Conservation (phyloP, 2,888 invertebrate genomes). For the Dyspetes luteomarginatus region DNA sequence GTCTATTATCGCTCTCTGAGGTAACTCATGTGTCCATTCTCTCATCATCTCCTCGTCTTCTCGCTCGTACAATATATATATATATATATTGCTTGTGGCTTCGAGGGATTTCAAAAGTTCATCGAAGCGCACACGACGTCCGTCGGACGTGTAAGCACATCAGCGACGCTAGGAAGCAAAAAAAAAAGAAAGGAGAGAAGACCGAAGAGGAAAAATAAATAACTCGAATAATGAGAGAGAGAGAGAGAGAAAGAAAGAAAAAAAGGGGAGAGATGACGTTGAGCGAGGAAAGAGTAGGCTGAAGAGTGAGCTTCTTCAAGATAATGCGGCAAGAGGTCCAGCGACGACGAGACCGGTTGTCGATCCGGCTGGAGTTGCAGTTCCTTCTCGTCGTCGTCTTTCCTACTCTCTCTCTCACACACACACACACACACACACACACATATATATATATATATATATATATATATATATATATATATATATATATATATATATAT, state of each 20-base stretch:
- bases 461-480: no score
- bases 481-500: no score
- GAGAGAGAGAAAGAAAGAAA: constrained; percentile 22
- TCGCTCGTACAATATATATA: constrained; percentile 29
- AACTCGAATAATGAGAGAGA: constrained; percentile 58
- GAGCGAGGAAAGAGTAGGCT: constrained; percentile 35
- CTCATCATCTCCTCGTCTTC: background rate
- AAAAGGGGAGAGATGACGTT: constrained; percentile 23
- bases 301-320: constrained; percentile 64
- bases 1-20: constrained; percentile 31
- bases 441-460: constrained; percentile 31
- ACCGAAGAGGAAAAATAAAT: constrained; percentile 61
- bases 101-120: constrained; percentile 60
- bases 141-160: constrained; percentile 52
- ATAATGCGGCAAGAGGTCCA: constrained; percentile 53
- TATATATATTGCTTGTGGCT: constrained; percentile 22
- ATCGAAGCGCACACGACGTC: constrained; percentile 46
- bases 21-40: background rate
- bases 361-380: constrained; percentile 64
- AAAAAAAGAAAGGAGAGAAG: constrained; percentile 21
- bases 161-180: constrained; percentile 33
- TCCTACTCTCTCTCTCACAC: background rate
- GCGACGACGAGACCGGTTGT: constrained; percentile 63
- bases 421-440: constrained; percentile 7
- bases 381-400: constrained; percentile 44